phyloP scores from a whole-genome alignment of 2,888 invertebrate species.

The Hipparchia semele region DNA sequence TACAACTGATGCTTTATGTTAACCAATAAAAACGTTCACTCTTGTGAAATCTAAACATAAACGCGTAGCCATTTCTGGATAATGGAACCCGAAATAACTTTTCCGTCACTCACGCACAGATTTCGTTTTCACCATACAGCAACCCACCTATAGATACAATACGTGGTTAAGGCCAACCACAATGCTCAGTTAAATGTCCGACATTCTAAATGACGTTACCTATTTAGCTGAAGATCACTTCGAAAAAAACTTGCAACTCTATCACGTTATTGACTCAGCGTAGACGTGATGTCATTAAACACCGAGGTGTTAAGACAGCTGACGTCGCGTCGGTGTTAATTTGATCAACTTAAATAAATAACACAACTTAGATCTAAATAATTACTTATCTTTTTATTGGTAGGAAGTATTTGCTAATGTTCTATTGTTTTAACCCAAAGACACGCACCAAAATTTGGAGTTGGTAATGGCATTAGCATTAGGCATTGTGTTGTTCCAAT shows the following conservation, averaged over 20 bases:
- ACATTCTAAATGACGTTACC: not conserved
- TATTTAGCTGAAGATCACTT: not conserved
- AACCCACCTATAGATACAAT: conserved; percentile 14
- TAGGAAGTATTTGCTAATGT: not conserved
- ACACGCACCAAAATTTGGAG: not conserved
- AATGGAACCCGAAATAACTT: conserved; percentile 74
- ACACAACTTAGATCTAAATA: not conserved
- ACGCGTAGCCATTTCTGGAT: conserved; percentile 75
- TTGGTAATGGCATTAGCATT: conserved; percentile 1
- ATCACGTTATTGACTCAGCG: not conserved
- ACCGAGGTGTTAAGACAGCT: not conserved
- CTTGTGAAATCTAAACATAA: conserved; percentile 71
- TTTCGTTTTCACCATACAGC: conserved; percentile 45
- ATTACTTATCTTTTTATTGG: not conserved
- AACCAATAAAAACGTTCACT: conserved; percentile 54
- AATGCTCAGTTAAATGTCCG: not conserved
- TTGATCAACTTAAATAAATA: no score
- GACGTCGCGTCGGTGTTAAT: no score
- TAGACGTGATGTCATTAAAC: not conserved
- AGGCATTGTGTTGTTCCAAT: not conserved
- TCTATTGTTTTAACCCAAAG: conserved; percentile 9
- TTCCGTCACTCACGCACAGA: conserved; percentile 66
- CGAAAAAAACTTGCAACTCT: not conserved
- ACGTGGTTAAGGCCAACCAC: conserved; percentile 18
- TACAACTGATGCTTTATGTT: conserved; percentile 16